phyloP scores from a whole-genome alignment of 2,797 vertebrate genomes.

The Fistularia tabacaria region DNA sequence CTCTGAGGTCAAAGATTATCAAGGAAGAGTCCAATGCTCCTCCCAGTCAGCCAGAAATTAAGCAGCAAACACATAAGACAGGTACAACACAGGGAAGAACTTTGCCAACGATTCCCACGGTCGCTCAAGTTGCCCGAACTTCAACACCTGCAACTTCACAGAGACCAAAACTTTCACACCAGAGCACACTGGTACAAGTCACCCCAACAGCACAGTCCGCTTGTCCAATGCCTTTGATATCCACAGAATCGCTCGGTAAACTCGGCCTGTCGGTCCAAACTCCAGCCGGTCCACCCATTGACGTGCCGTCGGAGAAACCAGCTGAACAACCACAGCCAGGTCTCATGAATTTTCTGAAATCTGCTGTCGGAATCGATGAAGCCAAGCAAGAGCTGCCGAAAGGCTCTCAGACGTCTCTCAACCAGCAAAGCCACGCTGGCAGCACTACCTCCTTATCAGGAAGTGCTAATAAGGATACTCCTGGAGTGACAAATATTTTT shows the following conservation, averaged over 20 bases:
- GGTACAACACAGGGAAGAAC: conserved; percentile 41
- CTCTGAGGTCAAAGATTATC: conserved; percentile 72
- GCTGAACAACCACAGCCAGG: conserved; percentile 74
- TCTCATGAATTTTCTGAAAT: conserved; percentile 86
- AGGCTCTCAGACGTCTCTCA: conserved; percentile 29
- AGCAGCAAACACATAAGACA: conserved; percentile 37
- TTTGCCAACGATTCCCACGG: conserved; percentile 61
- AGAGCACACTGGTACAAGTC: conserved; percentile 63
- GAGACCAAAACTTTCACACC: conserved; percentile 72
- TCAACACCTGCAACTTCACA: conserved; percentile 43
- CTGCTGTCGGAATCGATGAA: conserved; percentile 75
- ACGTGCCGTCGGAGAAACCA: conserved; percentile 45
- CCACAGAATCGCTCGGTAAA: conserved; percentile 68
- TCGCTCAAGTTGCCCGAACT: conserved; percentile 32
- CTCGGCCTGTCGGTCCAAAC: conserved; percentile 35
- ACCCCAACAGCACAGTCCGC: conserved; percentile 37
- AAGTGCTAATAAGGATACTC: conserved; percentile 69
- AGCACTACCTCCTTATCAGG: conserved; percentile 40
- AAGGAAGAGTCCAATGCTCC: conserved; percentile 60
- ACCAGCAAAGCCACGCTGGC: conserved; percentile 47
- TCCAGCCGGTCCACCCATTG: conserved; percentile 48
- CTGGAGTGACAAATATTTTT: conserved; percentile 80
- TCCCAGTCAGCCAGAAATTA: conserved; percentile 39
- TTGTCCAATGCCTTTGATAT: conserved; percentile 64
- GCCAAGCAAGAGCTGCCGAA: conserved; percentile 51